Evolutionary conservation across 2,888 invertebrate genomes (phyloP).

Genomic region (Schizotus pectinicornis): DNA sequence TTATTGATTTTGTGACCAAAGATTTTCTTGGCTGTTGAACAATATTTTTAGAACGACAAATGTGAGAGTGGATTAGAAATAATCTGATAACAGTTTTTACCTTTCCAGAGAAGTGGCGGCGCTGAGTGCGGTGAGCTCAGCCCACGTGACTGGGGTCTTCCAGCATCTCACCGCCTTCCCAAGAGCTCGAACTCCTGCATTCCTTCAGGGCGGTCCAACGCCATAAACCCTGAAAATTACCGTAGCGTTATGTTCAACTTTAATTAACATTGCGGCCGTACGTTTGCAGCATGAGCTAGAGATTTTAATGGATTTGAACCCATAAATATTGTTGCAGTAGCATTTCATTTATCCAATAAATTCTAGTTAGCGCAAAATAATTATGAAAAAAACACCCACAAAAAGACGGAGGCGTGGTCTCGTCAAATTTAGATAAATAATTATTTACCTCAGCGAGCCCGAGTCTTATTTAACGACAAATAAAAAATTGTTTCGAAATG

Average conservation of each 20-base stretch:
- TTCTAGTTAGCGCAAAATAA: too few species aligned
- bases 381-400: too few species aligned
- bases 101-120: constrained; percentile 48
- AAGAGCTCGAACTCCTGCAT: constrained; percentile 13
- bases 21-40: neutral
- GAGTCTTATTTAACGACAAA: too few species aligned
- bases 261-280: neutral
- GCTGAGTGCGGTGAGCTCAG: constrained; percentile 52
- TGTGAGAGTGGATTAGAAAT: constrained; percentile 4
- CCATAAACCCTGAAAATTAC: constrained; percentile 19
- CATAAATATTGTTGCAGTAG: too few species aligned
- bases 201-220: constrained; percentile 12
- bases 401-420: too few species aligned
- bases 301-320: too few species aligned
- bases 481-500: too few species aligned
- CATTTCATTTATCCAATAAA: too few species aligned
- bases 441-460: too few species aligned
- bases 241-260: neutral
- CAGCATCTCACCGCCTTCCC: constrained; percentile 43
- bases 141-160: constrained; percentile 50
- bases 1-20: neutral
- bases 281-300: too few species aligned
- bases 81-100: constrained; percentile 33
- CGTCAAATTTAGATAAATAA: too few species aligned
- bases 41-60: neutral